Evolutionary conservation across 2,113 vertebrate genomes (phyloP), one percentile per base, ranked within the genome.

Genomic region (Pterophyllum scalare): DNA sequence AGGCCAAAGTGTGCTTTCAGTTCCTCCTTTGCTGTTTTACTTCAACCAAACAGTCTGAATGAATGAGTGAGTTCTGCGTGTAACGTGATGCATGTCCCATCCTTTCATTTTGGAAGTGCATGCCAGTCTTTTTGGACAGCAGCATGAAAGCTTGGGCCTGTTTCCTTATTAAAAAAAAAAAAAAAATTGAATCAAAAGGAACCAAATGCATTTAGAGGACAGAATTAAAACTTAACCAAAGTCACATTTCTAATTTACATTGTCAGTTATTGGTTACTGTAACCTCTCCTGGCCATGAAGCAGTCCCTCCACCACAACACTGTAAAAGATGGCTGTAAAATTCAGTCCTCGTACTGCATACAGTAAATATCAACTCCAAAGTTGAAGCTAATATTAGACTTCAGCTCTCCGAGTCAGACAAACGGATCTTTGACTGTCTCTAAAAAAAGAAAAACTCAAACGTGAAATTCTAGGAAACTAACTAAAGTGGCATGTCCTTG

Each of bases 41-140:
- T 79, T 88, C 82, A 88, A 85, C 85, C 85, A 89, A 91, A 87
- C 77, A 5, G 84, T 81, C 49, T 88, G 75, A 89, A 77, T 88
- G 82, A 92, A 59, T 89, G 85, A 87, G 77, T 86, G 84, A 84
- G 33, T 31, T 59, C 19, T 40, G 46, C 74, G 52, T 56, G 35
- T 40, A 38, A 54, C 17, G 26, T 38, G 11, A 65, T 40, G 77
- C 83, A 76, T 81, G 84, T 14, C 35, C 38, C 28, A 43, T 58
- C 40, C n/a, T 28, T 75, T 46, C 33, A 3, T 31, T 77, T 49
- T 65, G 20, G 35, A 76, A 28, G 5, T 82, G 83, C 87, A 89
- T 83, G 85, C 7, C 12, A 74, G 14, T 77, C 22, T 59, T 79
- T 84, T 58, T 52, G 57, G 52, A 28, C 22, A 20, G 52, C 74